These are phyloP conservation scores for Frieseomelitta varia DNA, from an alignment of 1,140 invertebrate species.

Conservation along the genomic window DNA sequence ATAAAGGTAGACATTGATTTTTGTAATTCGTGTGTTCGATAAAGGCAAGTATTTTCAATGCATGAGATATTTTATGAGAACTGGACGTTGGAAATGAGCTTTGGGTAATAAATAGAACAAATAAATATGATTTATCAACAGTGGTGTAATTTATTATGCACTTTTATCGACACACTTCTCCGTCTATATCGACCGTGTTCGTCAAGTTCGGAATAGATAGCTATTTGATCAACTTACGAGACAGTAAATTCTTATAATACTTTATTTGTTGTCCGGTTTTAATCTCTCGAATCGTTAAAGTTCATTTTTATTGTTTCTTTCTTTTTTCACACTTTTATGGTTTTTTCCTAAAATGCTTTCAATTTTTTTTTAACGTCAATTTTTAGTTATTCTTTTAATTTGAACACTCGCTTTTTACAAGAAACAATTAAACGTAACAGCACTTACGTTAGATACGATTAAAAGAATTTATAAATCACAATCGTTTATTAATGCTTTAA, in stretches of 20 bases:
- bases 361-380: neutral
- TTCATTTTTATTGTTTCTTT: neutral
- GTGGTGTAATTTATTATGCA: conserved; percentile 62
- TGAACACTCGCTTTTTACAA: neutral
- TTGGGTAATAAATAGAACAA: conserved; percentile 71
- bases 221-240: neutral
- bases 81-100: conserved; percentile 56
- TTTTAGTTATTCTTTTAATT: neutral
- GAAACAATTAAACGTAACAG: neutral
- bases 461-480: neutral
- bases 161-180: conserved; percentile 14
- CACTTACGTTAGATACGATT: conserved; percentile 3
- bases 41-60: conserved; percentile 12
- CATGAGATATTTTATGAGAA: conserved; percentile 50
- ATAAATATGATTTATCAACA: conserved; percentile 65
- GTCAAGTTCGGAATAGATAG: neutral
- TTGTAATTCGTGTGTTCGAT: conserved; percentile 44
- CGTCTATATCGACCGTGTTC: neutral
- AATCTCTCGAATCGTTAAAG: neutral
- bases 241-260: neutral
- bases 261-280: neutral
- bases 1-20: conserved; percentile 1
- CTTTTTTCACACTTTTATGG: neutral
- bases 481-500: neutral
- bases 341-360: neutral